Evolutionary conservation across 92 coral and sea anemone genomes (phyloP).

Genomic region (Blastomussa wellsi): DNA sequence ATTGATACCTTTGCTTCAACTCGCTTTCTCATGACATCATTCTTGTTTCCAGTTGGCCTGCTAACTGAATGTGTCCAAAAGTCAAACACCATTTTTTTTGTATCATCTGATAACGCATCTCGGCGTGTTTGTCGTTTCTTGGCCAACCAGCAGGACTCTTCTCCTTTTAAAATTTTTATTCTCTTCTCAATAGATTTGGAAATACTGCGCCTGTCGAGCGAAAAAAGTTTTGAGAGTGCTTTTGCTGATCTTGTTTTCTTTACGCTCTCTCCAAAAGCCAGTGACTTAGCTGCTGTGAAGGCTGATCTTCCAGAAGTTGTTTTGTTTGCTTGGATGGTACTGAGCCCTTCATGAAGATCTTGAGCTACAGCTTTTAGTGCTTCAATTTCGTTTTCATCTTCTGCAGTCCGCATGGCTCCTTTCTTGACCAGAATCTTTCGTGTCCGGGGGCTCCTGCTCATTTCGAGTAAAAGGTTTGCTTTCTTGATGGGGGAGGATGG

Average conservation of each 20-base stretch:
- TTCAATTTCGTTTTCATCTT: too few relatives aligned
- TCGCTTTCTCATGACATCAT: slow-evolving; percentile 43
- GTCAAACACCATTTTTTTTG: slow-evolving; percentile 26
- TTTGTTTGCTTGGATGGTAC: too few relatives aligned
- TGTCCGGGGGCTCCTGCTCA: too few relatives aligned
- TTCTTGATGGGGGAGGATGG: too few relatives aligned
- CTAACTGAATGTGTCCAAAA: slow-evolving; percentile 58
- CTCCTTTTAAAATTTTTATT: slow-evolving; percentile 36
- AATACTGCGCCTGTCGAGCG: slow-evolving; percentile 17
- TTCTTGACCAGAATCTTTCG: too few relatives aligned
- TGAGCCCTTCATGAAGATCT: too few relatives aligned
- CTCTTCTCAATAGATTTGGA: slow-evolving; percentile 23
- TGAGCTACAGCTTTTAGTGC: too few relatives aligned
- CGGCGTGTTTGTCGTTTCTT: slow-evolving; percentile 37
- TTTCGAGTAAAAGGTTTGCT: too few relatives aligned
- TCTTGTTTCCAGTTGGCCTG: slow-evolving; percentile 61
- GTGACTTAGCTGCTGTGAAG: slow-evolving; percentile 47
- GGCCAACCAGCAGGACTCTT: slow-evolving; percentile 49
- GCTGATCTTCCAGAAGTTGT: too few relatives aligned
- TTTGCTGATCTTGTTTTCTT: slow-evolving; percentile 33
- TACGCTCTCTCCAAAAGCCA: slow-evolving; percentile 46
- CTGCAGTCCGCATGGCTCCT: too few relatives aligned
- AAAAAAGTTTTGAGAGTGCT: slow-evolving; percentile 35
- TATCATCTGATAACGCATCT: slow-evolving; percentile 38
- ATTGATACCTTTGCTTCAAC: slow-evolving; percentile 43